Conservation (phyloP, 2,113 vertebrate species). For the Proterorhinus semilunaris region DNA sequence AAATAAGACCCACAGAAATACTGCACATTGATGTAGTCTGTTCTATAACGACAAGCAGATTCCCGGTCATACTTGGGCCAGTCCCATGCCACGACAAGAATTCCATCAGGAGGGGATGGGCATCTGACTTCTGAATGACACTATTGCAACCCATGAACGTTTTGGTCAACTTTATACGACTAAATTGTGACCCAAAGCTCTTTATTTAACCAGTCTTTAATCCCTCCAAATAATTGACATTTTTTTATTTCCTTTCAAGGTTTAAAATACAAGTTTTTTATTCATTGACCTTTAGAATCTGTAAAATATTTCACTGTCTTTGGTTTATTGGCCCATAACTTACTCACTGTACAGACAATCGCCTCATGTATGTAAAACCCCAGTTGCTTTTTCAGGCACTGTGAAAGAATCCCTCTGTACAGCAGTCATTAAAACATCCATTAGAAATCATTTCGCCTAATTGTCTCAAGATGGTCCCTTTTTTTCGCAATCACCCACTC, state of each 20-base stretch:
- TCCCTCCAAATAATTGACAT: not conserved
- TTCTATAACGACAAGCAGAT: too few relatives aligned
- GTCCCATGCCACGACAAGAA: too few relatives aligned
- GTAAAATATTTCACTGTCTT: not conserved
- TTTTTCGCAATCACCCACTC: conserved; percentile 18
- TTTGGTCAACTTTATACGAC: too few relatives aligned
- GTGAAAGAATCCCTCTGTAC: conserved; percentile 36
- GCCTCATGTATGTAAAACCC: not conserved
- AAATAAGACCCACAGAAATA: too few relatives aligned
- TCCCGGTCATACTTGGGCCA: too few relatives aligned
- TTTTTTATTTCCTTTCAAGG: not conserved
- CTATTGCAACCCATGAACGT: too few relatives aligned
- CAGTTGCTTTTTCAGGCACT: conserved; percentile 6
- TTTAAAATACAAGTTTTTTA: not conserved
- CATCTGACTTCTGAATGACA: too few relatives aligned
- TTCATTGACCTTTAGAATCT: not conserved
- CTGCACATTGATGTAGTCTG: too few relatives aligned
- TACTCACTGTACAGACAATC: not conserved
- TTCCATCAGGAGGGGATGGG: too few relatives aligned
- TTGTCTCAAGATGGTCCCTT: conserved; percentile 61
- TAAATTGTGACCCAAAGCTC: not conserved
- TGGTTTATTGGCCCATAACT: not conserved
- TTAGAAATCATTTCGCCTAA: conserved; percentile 72
- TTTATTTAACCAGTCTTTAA: not conserved
- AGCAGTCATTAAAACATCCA: conserved; percentile 59